Base-by-base conservation (phyloP, 1,140 invertebrate species). In the Potamilus streckersoni region DNA sequence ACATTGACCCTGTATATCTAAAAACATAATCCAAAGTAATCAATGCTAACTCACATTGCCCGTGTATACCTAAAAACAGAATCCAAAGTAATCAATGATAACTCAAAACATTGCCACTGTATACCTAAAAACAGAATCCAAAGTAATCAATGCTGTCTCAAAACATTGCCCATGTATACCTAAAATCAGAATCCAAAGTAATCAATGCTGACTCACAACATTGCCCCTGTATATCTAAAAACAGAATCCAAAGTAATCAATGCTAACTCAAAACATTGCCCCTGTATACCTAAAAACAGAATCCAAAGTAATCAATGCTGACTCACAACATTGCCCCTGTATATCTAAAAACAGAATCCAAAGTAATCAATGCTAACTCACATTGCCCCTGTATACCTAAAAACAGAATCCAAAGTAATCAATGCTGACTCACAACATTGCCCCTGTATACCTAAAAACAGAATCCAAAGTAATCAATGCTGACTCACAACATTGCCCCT, bases 321-420 rank as follows among this genome's bases (percentile, higher is more conserved):
- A 66, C 77, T 67, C 71, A 79, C 77, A 58, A 79, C 56, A 57
- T 67, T 69, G 1, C 77, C 77, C 55, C 77, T 57, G 38, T n/a
- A n/a, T n/a, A n/a, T n/a, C 38, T 6, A 49, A 49, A 49, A 6
- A 8, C 4, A 49, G 38, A 49, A 49, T 6, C 0, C 6, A 49
- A 31, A 31, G 27, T 31, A 31, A 61, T 31, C 8, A 68, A 38
- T 27, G n/a, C 23, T 38, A 20, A 66, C 77, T 67, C 71, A 79
- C 56, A 57, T 67, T 69, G 1, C 77, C 77, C 55, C 77, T 57
- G 38, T n/a, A n/a, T n/a, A n/a, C n/a, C 38, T 6, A 49, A 49
- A 49, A 6, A 8, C 4, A 49, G 38, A 49, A 49, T 6, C 0
- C 6, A 49, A 31, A 31, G 27, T 31, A 31, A 61, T 31, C 8